A percentile compares a stretch with the other conserved stretches of the same genome.
Evolutionary conservation across 2,797 vertebrate species (phyloP).

Genomic region (Pseudochirops cupreus): DNA sequence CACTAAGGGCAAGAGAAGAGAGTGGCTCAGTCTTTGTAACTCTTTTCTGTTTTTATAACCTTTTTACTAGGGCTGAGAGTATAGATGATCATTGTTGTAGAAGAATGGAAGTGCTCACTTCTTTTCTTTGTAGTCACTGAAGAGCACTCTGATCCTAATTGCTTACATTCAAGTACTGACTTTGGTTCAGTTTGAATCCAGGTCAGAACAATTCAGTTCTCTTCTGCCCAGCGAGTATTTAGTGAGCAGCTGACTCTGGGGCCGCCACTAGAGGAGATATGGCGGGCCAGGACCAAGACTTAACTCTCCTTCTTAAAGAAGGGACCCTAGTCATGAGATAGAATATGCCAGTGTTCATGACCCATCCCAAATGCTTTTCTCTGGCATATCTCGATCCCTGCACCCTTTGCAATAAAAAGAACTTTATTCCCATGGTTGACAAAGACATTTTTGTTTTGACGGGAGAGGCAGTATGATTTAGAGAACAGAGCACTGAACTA

Average conservation of each 20-base stretch:
- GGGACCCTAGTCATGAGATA: neutral
- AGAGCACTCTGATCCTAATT: conserved; percentile 19
- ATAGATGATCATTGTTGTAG: conserved; percentile 40
- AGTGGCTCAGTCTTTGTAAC: conserved; percentile 48
- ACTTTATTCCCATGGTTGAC: conserved; percentile 21
- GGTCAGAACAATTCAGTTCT: neutral
- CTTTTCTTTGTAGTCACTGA: conserved; percentile 31
- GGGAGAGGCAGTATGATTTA: neutral
- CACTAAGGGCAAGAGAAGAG: conserved; percentile 17
- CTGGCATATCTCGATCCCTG: neutral
- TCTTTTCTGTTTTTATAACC: neutral
- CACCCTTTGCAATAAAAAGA: neutral
- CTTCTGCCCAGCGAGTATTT: neutral
- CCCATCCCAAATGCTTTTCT: neutral
- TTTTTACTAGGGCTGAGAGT: conserved; percentile 31
- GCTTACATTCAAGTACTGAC: conserved; percentile 46
- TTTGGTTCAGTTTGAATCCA: conserved; percentile 33
- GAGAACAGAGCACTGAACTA: neutral
- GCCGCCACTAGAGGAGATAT: neutral
- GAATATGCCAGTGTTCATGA: neutral
- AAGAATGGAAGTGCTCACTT: conserved; percentile 32
- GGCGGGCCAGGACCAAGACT: neutral
- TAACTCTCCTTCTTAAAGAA: neutral
- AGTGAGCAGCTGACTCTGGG: neutral
- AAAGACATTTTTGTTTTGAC: conserved; percentile 30